Evolutionary conservation across 2,113 vertebrate species (phyloP), one percentile per base, ranked within the genome.

Genomic region (Choloepus hoffmanni): DNA sequence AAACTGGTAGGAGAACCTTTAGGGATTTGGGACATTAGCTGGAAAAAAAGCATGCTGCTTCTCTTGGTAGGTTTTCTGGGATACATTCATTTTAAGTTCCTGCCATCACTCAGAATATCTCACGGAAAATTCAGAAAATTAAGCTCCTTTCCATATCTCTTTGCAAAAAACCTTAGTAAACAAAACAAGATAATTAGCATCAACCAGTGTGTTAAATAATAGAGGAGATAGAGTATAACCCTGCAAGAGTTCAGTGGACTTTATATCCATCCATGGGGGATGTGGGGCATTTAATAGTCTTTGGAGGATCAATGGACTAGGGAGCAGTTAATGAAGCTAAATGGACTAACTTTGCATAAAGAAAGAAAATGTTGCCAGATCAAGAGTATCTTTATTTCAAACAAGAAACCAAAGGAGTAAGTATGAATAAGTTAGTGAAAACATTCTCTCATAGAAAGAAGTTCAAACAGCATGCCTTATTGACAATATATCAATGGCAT

Each of bases 401-500:
- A 72, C 43, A 91, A 67, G 2, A 85, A 89, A 63, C 6, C 1
- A 83, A 96, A 93, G 40, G 28, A 86, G 24, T 48, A 83, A 86
- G 33, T 86, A 40, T 62, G 23, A 0, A 19, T 48, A 94, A 89
- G 68, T 94, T 77, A 82, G 79, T 68, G 62, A 93, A 93, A 94
- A 89, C 21, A 48, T 94, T 93, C 4, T 92, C 43, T 8, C 16
- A 19, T 53, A 73, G 28, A 65, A 90, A 50, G 23, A 90, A 78
- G 63, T 95, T 60, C 40, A 81, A 85, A 68, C 26, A 95, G 14
- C 16, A 55, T 83, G 16, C 91, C 53, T 90, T 92, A 87, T 43
- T 95, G 70, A 92, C 60, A 96, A 45, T 88, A 18, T 50, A 92
- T 95, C 72, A 95, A 81, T 78, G 40, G 24, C 48, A 95, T 91